Evolutionary conservation across 2,797 vertebrate genomes (phyloP).

Genomic region (Myotis pilosus): DNA sequence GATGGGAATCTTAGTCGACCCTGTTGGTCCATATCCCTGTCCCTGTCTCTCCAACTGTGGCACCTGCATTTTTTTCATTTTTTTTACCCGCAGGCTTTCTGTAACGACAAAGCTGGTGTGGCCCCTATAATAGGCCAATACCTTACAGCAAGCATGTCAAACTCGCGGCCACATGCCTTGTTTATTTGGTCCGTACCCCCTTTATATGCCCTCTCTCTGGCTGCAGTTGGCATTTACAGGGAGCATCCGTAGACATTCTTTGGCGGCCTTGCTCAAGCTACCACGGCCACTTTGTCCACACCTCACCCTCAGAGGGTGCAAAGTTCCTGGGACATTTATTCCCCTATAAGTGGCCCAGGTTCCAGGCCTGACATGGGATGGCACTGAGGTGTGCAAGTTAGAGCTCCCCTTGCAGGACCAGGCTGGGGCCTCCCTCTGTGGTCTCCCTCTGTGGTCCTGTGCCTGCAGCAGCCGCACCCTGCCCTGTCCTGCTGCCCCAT

Average conservation of each 20-base stretch:
- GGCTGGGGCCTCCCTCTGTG: not conserved
- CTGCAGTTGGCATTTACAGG: not conserved
- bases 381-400: not conserved
- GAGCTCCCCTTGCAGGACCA: not conserved
- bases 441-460: rapidly evolving
- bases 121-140: too few relatives aligned
- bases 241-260: not conserved
- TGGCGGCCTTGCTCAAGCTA: not conserved
- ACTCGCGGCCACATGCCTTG: too few relatives aligned
- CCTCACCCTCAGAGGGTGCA: not conserved
- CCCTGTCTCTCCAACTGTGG: too few relatives aligned
- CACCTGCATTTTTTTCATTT: too few relatives aligned
- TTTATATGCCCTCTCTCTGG: not conserved
- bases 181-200: too few relatives aligned
- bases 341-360: not conserved
- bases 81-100: too few relatives aligned
- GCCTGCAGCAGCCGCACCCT: not conserved
- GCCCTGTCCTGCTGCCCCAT: not conserved
- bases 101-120: too few relatives aligned
- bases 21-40: too few relatives aligned
- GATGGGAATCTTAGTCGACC: too few relatives aligned
- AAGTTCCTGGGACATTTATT: not conserved
- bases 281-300: too few relatives aligned
- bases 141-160: too few relatives aligned
- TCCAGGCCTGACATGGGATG: not conserved